Base-by-base conservation (phyloP, 2,888 invertebrate genomes). In the Catocala fraxini region DNA sequence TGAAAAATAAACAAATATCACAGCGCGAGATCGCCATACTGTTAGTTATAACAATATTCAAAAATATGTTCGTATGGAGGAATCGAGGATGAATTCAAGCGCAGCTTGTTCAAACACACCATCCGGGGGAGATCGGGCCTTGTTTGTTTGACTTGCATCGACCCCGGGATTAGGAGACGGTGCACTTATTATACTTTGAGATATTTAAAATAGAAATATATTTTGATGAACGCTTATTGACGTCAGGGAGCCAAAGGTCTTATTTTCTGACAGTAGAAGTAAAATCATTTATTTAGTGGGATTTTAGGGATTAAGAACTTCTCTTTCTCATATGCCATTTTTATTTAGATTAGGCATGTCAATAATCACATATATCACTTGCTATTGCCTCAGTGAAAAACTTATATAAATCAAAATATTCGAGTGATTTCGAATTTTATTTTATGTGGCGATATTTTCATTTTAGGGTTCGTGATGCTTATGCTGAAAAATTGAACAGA, bases 121-220 rank as follows among this genome's bases (percentile, higher is more conserved):
- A 69, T 71, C 69, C 59, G 65, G 75, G 70, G 59, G 55, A 74
- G 73, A 65, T 48, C 12, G 41, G 43, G 41, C 11, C n/a, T 46
- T 75, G 83, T 89, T 88, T 90, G 84, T 90, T 89, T 87, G 84
- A 77, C 73, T 84, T 84, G 72, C 84, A 81, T 82, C 83, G 80
- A 59, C 77, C 75, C 73, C 64, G 74, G 83, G 89, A 87, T 87
- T 85, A 85, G 70, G 69, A 70, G 46, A 56, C 54, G 59, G 12
- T 48, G 35, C 33, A 35, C 48, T 41, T 10, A 51, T 42, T 51
- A 60, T 60, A 52, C 52, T 58, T 52, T 52, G 11, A 46, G 12
- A 58, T 58, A 52, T 46, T 56, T 48, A 25, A 48, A 54, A 46
- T 46, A 46, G 13, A 12, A 46, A 46, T 15, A 46, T 6, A 13